These are phyloP conservation scores for Galemys pyrenaicus DNA, from an alignment of 2,113 vertebrate genomes.

Conservation along the genomic window DNA sequence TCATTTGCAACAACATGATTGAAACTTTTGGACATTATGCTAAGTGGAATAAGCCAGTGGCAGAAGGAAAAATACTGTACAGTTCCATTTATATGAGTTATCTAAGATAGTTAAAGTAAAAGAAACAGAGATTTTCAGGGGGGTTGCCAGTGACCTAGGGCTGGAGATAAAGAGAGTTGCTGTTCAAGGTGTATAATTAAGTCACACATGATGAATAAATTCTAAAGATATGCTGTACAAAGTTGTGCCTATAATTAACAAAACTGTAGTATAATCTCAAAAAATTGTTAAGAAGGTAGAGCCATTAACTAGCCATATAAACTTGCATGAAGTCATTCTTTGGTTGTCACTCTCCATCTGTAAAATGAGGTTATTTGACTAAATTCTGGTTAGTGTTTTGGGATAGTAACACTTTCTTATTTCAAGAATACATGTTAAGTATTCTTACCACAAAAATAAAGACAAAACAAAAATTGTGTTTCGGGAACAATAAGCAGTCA, in stretches of 20 bases:
- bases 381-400: no score
- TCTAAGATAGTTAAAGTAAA: not conserved
- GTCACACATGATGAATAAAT: not conserved
- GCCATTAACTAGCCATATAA: no score
- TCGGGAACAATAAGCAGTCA: not conserved
- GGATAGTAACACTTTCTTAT: no score
- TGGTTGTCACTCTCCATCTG: no score
- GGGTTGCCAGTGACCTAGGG: not conserved
- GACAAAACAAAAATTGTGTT: not conserved
- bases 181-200: not conserved
- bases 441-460: not conserved
- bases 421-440: not conserved
- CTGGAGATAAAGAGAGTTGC: not conserved
- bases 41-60: not conserved
- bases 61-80: not conserved
- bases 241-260: not conserved
- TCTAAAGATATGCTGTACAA: not conserved
- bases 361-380: no score
- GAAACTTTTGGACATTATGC: not conserved
- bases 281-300: not conserved
- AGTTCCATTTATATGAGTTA: not conserved
- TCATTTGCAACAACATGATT: not conserved
- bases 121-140: not conserved
- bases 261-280: not conserved
- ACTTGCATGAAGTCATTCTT: no score